Evolutionary conservation across 2,888 invertebrate species (phyloP), one percentile per base, ranked within the genome.

Genomic region (Leptinotarsa haldemani): DNA sequence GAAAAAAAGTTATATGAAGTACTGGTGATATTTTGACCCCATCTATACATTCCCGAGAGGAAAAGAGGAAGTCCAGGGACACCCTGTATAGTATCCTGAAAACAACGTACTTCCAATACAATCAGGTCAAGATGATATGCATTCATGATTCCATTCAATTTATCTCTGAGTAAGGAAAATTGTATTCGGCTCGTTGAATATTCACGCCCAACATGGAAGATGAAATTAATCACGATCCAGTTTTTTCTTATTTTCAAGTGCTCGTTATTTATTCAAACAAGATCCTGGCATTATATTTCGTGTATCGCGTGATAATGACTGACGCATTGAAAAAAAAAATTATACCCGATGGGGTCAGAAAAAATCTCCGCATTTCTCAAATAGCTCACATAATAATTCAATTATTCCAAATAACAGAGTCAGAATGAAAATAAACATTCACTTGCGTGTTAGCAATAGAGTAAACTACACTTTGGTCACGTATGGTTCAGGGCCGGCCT

Each of bases 381-480:
- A 78, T 76, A 74, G 74, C 72, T 71, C 58, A 71, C 71, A 81
- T 80, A 80, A 80, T 78, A 81, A 80, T 80, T 81, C 81, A 81
- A 81, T 81, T 81, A 80, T 77, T 69, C 61, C 56, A 72, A 77
- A 77, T 77, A 75, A 75, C 71, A 76, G 47, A 46, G 70, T 40
- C 63, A 73, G 73, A 74, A 69, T 70, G 74, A 78, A 77, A 78
- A 75, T 77, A 74, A 71, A 75, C 74, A 75, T 58, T 63, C 66
- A 22, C 25, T 78, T 69, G 78, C 78, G 77, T 79, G 79, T 70
- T 69, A 56, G 69, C 69, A 71, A 74, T 69, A 67, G 69, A 71
- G 69, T 67, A 75, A 75, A 61, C 65, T 73, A 75, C 68, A 65
- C 48, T 69, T 48, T 56, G 63, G 56, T 65, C 76, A 71, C 76